Conservation (phyloP, 2,888 invertebrate genomes). For the Lepetodrilus schrolli region DNA sequence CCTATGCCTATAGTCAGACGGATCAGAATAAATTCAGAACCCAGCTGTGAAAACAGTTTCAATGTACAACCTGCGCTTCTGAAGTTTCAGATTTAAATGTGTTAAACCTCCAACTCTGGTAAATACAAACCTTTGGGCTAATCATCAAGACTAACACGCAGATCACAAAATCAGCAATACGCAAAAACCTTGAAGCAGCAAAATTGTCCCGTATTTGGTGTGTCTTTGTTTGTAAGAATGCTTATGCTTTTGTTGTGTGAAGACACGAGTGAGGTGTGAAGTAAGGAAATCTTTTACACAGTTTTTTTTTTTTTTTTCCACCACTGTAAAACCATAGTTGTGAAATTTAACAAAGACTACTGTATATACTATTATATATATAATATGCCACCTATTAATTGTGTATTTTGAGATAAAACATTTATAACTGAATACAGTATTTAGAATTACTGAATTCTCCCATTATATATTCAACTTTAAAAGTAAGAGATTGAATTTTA, state of each 20-base stretch:
- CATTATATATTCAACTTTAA: too few species aligned
- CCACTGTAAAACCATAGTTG: too few species aligned
- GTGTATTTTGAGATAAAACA: too few species aligned
- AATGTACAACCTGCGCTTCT: conserved; percentile 14
- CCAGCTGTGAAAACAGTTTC: conserved; percentile 26
- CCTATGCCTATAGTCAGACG: conserved; percentile 4
- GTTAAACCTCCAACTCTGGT: conserved; percentile 11
- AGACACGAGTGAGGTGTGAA: neutral
- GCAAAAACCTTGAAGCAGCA: neutral
- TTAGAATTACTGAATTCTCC: too few species aligned
- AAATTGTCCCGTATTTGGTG: neutral
- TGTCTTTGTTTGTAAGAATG: conserved; percentile 6
- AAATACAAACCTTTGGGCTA: conserved; percentile 6
- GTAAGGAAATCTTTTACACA: too few species aligned
- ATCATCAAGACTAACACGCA: conserved; percentile 20
- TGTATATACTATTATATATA: too few species aligned
- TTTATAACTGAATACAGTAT: too few species aligned
- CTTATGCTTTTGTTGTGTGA: conserved; percentile 4
- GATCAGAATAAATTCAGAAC: neutral
- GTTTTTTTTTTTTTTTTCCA: too few species aligned
- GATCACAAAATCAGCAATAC: neutral
- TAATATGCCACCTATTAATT: too few species aligned
- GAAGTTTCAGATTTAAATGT: conserved; percentile 18
- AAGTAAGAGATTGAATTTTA: too few species aligned
- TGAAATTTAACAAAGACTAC: too few species aligned